Evolutionary conservation across 2,113 vertebrate genomes (phyloP).

Genomic region (Etheostoma cragini): DNA sequence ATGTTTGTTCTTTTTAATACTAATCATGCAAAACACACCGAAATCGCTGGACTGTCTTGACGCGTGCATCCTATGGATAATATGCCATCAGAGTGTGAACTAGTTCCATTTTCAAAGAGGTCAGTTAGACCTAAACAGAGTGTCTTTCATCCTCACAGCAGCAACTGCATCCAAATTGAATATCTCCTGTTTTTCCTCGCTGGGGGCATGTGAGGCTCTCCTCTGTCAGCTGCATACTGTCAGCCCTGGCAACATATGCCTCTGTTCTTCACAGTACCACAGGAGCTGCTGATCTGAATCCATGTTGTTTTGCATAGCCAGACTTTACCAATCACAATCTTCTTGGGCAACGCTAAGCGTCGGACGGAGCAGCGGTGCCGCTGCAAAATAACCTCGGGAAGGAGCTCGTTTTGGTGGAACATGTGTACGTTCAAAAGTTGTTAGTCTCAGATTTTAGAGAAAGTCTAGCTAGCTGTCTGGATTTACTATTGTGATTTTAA

Average conservation of each 20-base stretch:
- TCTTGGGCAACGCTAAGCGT: too few species aligned
- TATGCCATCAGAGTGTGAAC: not conserved
- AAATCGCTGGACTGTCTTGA: not conserved
- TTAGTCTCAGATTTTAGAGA: too few species aligned
- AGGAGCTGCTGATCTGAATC: constrained; percentile 35
- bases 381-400: too few species aligned
- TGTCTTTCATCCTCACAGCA: constrained; percentile 25
- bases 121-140: not conserved
- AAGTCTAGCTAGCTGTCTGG: too few species aligned
- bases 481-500: too few species aligned
- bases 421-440: too few species aligned
- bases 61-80: not conserved
- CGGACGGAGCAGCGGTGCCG: too few species aligned
- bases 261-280: constrained; percentile 2
- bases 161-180: constrained; percentile 29
- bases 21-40: not conserved
- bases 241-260: constrained; percentile 20
- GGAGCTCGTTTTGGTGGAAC: too few species aligned
- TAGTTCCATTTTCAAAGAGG: not conserved
- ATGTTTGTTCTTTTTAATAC: not conserved
- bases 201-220: constrained; percentile 14
- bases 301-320: not conserved
- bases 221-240: constrained; percentile 33
- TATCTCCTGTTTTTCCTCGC: constrained; percentile 3
- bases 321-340: too few species aligned